Evolutionary conservation across 2,888 invertebrate genomes (phyloP).

Genomic region (Caenorhabditis sp.): DNA sequence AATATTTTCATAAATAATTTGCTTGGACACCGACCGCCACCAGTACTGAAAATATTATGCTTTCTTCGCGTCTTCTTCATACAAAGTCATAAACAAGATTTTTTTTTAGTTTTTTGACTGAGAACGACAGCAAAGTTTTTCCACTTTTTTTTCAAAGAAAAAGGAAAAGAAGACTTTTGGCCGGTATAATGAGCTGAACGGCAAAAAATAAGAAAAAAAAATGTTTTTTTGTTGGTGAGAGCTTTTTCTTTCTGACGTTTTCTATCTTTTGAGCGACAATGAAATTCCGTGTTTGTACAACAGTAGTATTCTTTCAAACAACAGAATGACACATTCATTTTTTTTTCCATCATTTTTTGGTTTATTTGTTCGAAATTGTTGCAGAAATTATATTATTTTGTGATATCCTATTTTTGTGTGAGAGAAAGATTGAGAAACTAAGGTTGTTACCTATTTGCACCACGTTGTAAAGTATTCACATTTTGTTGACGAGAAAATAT

Average conservation of each 20-base stretch:
- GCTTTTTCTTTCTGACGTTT: background rate
- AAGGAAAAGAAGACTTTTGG: constrained; percentile 12
- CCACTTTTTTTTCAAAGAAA: constrained; percentile 25
- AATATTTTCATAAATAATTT: background rate
- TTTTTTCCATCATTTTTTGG: background rate
- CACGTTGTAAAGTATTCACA: constrained; percentile 1
- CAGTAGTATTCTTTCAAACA: background rate
- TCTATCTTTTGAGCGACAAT: background rate
- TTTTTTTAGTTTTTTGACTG: constrained; percentile 33
- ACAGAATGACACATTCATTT: background rate
- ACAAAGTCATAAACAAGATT: constrained; percentile 24
- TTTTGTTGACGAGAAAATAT: background rate
- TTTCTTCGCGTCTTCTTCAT: background rate
- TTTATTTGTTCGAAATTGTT: background rate
- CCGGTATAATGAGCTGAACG: constrained; percentile 24
- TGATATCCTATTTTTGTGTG: background rate
- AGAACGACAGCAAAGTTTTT: constrained; percentile 16
- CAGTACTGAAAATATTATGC: background rate
- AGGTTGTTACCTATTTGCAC: background rate
- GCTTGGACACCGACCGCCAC: background rate
- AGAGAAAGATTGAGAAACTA: background rate
- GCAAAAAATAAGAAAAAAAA: constrained; percentile 34
- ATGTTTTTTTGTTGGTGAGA: constrained; percentile 33
- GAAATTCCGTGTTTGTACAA: background rate
- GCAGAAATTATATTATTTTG: background rate